Percentiles rank a stretch among this genome's conserved stretches.
Conservation (phyloP, 2,113 vertebrate genomes). For the Emydocephalus ijimae region DNA sequence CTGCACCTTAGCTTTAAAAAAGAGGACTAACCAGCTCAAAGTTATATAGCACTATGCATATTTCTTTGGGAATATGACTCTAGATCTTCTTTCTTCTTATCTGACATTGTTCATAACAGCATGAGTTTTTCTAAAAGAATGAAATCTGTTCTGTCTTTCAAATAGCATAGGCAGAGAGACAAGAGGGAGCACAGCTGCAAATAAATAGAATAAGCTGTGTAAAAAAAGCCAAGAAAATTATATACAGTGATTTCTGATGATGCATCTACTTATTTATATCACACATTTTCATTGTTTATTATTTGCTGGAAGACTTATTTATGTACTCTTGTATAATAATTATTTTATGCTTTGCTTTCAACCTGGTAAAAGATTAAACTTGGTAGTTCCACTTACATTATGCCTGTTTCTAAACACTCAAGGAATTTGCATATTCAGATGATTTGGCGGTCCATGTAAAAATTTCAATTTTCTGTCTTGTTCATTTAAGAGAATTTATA, state of each 20-base stretch:
- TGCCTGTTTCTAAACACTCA: neutral
- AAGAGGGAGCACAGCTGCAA: neutral
- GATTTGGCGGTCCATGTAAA: neutral
- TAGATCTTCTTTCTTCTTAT: neutral
- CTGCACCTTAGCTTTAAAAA: neutral
- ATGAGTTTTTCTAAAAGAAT: neutral
- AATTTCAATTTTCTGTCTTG: neutral
- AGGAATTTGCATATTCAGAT: neutral
- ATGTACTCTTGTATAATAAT: neutral
- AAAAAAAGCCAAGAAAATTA: neutral
- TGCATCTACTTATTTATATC: neutral
- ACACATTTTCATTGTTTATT: neutral
- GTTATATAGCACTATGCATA: neutral
- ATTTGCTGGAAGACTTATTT: neutral
- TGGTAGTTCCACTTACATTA: neutral
- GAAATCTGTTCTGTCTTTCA: neutral
- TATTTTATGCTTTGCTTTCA: neutral
- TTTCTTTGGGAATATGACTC: neutral
- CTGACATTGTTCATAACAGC: neutral
- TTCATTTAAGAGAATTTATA: neutral
- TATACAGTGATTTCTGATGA: neutral
- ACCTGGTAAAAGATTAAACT: neutral
- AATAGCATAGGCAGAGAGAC: neutral
- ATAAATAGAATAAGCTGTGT: neutral
- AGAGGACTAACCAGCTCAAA: neutral